Evolutionary conservation across 2,797 vertebrate genomes (phyloP).

Genomic region (Anguilla obscura): DNA sequence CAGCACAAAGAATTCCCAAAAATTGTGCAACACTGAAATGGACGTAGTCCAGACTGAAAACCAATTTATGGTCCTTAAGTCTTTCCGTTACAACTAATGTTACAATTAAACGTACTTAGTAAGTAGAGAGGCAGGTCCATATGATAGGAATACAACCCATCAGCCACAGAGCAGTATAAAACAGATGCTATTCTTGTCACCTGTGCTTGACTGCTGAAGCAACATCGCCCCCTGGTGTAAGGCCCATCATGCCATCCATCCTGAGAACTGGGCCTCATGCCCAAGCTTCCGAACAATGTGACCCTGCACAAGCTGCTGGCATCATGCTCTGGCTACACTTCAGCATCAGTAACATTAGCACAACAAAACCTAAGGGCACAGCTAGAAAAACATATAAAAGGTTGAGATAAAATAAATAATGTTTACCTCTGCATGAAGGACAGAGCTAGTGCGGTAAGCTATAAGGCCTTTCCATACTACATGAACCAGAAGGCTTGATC

Average conservation of each 20-base stretch:
- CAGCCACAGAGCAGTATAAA: background rate
- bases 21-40: background rate
- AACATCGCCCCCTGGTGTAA: background rate
- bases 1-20: background rate
- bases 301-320: background rate
- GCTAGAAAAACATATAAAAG: background rate
- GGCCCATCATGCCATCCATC: background rate
- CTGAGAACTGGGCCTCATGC: background rate
- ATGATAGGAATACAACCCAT: background rate
- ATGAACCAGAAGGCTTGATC: background rate
- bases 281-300: background rate
- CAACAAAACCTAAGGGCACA: no score
- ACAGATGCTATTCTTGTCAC: background rate
- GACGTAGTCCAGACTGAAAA: background rate
- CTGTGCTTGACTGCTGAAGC: background rate
- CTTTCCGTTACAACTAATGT: background rate
- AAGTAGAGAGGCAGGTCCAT: background rate
- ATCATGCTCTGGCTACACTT: background rate
- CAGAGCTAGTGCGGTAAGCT: background rate
- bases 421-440: background rate
- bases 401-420: background rate
- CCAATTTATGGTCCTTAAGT: background rate
- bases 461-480: background rate
- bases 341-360: background rate
- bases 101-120: background rate